Conservation (phyloP, 2,888 invertebrate genomes). For the Rapana venosa region DNA sequence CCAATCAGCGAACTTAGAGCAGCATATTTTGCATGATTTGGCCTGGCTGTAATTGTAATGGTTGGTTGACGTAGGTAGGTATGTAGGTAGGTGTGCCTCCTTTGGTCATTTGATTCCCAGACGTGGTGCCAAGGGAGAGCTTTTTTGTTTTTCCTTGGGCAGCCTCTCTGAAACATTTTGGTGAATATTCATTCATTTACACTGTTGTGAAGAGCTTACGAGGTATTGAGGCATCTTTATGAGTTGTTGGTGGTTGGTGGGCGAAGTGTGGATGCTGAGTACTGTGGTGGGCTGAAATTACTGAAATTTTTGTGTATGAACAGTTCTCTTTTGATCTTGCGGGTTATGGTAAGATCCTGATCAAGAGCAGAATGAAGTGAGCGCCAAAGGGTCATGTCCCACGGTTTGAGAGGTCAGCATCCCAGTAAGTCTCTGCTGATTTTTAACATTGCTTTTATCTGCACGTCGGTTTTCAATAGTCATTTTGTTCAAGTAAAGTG, state of each 20-base stretch:
- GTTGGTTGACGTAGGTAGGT: background rate
- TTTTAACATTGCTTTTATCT: too few relatives aligned
- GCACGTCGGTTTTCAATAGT: background rate
- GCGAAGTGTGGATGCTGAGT: too few relatives aligned
- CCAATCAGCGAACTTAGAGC: background rate
- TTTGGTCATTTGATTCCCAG: background rate
- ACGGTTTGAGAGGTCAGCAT: background rate
- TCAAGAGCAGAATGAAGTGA: slow-evolving; percentile 11
- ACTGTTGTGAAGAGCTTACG: too few relatives aligned
- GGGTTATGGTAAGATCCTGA: background rate
- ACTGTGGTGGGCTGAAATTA: too few relatives aligned
- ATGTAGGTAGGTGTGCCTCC: background rate
- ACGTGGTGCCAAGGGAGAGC: background rate
- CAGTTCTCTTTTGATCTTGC: too few relatives aligned
- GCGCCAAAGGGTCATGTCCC: background rate
- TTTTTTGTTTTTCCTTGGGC: too few relatives aligned
- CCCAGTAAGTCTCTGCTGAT: background rate
- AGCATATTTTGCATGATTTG: background rate
- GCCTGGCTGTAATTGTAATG: background rate
- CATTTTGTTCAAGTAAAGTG: background rate
- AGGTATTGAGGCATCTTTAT: too few relatives aligned
- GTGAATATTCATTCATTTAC: too few relatives aligned
- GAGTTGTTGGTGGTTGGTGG: too few relatives aligned
- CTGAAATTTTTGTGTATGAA: too few relatives aligned
- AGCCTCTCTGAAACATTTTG: too few relatives aligned